Percentiles rank a stretch among this genome's conserved stretches.
Evolutionary conservation across 2,888 invertebrate species (phyloP).

Genomic region (Amphimallon solstitiale): DNA sequence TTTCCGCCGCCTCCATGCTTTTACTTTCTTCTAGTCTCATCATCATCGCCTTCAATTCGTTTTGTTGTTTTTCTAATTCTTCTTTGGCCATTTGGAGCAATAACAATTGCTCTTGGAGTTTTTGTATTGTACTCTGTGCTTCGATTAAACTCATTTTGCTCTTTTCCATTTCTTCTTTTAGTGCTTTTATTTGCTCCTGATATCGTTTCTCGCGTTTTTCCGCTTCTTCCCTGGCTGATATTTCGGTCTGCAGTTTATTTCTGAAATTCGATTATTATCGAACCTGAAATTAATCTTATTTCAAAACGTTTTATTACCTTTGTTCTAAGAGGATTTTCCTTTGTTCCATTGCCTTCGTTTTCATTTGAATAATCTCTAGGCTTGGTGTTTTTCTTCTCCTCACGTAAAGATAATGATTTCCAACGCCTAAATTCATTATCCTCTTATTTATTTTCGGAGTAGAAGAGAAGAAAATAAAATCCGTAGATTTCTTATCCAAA

Average conservation of each 20-base stretch:
- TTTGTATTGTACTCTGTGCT: constrained; percentile 83
- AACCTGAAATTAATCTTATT: background rate
- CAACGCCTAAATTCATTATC: constrained; percentile 98
- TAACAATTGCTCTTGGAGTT: constrained; percentile 88
- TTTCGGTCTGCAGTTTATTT: constrained; percentile 89
- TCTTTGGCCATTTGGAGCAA: constrained; percentile 91
- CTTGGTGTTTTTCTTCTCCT: constrained; percentile 97
- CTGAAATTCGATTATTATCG: constrained; percentile 62
- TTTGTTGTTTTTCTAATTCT: constrained; percentile 85
- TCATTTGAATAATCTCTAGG: constrained; percentile 99
- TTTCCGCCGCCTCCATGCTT: constrained; percentile 87
- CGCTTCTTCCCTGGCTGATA: constrained; percentile 92
- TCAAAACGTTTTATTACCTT: constrained; percentile 68
- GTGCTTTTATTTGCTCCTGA: constrained; percentile 86
- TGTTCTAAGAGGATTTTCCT: constrained; percentile 91
- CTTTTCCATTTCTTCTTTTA: constrained; percentile 93
- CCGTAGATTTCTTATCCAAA: constrained; percentile 97
- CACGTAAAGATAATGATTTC: constrained; percentile 99
- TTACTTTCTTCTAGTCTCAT: constrained; percentile 88
- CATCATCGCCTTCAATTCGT: constrained; percentile 88
- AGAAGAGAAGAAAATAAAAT: constrained; percentile 97
- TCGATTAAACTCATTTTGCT: constrained; percentile 77
- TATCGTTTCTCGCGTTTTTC: constrained; percentile 96
- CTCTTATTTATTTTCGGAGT: constrained; percentile 97
- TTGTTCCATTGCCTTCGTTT: constrained; percentile 96